Evolutionary conservation across 2,113 vertebrate species (phyloP), one percentile per base, ranked within the genome.

Genomic region (Xiphorhynchus elegans): DNA sequence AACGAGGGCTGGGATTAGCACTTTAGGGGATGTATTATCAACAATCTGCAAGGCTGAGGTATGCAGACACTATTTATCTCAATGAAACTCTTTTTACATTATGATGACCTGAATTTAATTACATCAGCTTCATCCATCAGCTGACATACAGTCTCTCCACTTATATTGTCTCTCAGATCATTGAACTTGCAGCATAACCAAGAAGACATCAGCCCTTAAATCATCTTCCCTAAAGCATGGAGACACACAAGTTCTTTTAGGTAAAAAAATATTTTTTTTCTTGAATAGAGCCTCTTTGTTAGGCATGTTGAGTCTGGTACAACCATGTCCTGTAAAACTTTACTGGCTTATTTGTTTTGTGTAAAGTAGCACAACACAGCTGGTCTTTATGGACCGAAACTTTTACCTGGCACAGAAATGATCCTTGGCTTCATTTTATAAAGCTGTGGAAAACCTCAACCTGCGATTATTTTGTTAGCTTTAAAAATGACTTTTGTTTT

Each of bases 391-490:
- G 90, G 44, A 94, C 70, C 73, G 66, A 86, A 93, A 92, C 84
- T 93, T 96, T 53, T 80, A 79, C 68, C 90, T 96, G 91, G 88
- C 94, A 97, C 79, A 80, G 86, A 97, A 96, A 95, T 0, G 7
- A 91, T 91, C 82, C 78, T 93, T 96, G 81, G 84, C 70, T 97
- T 94, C 72, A 52, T 94, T 96, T 92, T 92, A 60, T 52, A 74
- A 93, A 96, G 92, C 75, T 83, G 35, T 63, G 77, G 85, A 94
- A 92, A 96, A 93, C 80, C 94, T 97, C 94, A 91, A 94, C 96
- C 96, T 93, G 78, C 56, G 93, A 97, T 97, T 96, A 96, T 96
- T 96, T 95, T 95, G 93, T 97, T 96, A 96, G 94, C 72, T 96
- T 98, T 95, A 97, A 96, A 97, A 95, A 97, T 72, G 2, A 86